Percentiles rank a stretch among this genome's conserved stretches.
phyloP scores from a whole-genome alignment of 2,888 invertebrate genomes.

The Drosophila nigritarsus region DNA sequence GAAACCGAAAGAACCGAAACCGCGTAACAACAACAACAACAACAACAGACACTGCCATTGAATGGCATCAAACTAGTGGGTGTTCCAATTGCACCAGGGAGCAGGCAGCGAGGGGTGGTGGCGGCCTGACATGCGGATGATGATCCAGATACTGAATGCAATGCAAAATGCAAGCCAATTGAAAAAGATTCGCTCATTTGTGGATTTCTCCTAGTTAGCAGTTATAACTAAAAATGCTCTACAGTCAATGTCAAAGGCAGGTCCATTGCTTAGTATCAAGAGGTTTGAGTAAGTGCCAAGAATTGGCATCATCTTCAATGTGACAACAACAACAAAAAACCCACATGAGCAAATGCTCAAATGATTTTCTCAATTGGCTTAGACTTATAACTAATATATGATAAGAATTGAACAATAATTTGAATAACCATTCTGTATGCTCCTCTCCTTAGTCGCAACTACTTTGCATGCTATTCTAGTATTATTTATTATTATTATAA shows the following conservation, averaged over 20 bases:
- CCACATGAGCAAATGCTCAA: neutral
- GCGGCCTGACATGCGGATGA: constrained; percentile 19
- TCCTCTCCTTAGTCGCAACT: constrained; percentile 2
- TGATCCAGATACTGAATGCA: constrained; percentile 70
- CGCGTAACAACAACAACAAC: constrained; percentile 32
- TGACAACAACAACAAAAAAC: no score
- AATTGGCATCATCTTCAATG: neutral
- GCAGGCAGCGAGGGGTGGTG: neutral
- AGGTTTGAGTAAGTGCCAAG: neutral
- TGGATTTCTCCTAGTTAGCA: constrained; percentile 33
- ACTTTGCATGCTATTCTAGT: constrained; percentile 8
- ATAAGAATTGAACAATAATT: neutral
- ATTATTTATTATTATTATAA: constrained; percentile 9
- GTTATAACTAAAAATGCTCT: constrained; percentile 33
- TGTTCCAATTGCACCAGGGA: constrained; percentile 26
- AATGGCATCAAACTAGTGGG: constrained; percentile 40
- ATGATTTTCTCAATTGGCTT: no score
- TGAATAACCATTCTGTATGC: neutral
- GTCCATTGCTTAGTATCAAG: constrained; percentile 9
- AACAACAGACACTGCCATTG: constrained; percentile 46
- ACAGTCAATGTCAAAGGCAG: constrained; percentile 60
- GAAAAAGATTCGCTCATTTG: constrained; percentile 67
- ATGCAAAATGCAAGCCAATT: constrained; percentile 71
- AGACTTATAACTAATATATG: neutral
- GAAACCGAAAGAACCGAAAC: constrained; percentile 56